Evolutionary conservation across 2,888 invertebrate species (phyloP).

Genomic region (Ectobius pallidus): DNA sequence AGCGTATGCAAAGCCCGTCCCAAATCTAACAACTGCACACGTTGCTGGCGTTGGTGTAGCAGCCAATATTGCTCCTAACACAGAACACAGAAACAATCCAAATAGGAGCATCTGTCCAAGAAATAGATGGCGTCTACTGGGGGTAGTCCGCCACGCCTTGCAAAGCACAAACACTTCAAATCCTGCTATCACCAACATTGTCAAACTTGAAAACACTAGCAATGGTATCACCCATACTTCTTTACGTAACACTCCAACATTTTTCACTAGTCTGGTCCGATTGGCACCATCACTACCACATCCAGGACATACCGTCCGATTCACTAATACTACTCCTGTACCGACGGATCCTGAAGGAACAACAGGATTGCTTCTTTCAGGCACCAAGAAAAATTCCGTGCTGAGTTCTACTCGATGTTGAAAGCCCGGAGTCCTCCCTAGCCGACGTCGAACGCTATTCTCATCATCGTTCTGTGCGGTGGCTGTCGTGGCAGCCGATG

Average conservation of each 20-base stretch:
- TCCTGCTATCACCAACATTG: constrained; percentile 82
- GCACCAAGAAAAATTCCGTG: constrained; percentile 83
- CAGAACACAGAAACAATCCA: constrained; percentile 82
- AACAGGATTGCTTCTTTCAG: constrained; percentile 53
- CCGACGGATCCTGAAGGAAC: constrained; percentile 21
- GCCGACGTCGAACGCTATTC: too few relatives aligned
- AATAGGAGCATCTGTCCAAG: constrained; percentile 85
- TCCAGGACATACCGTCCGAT: not conserved
- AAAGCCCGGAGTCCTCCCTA: not conserved
- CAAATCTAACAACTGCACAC: constrained; percentile 82
- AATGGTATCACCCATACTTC: constrained; percentile 93
- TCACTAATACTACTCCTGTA: not conserved
- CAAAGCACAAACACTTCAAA: constrained; percentile 90
- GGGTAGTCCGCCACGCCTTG: constrained; percentile 81
- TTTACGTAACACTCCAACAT: constrained; percentile 59
- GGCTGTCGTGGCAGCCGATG: too few relatives aligned
- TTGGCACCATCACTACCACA: not conserved
- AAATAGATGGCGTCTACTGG: constrained; percentile 83
- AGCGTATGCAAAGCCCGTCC: constrained; percentile 79
- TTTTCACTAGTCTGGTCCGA: not conserved
- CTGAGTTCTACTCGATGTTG: constrained; percentile 68
- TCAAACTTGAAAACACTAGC: constrained; percentile 80
- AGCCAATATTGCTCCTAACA: constrained; percentile 77
- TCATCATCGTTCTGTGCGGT: too few relatives aligned
- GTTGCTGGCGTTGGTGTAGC: constrained; percentile 79